These are phyloP conservation scores for Platerodrilus igneus DNA, from an alignment of 2,888 invertebrate species.

Conservation along the genomic window DNA sequence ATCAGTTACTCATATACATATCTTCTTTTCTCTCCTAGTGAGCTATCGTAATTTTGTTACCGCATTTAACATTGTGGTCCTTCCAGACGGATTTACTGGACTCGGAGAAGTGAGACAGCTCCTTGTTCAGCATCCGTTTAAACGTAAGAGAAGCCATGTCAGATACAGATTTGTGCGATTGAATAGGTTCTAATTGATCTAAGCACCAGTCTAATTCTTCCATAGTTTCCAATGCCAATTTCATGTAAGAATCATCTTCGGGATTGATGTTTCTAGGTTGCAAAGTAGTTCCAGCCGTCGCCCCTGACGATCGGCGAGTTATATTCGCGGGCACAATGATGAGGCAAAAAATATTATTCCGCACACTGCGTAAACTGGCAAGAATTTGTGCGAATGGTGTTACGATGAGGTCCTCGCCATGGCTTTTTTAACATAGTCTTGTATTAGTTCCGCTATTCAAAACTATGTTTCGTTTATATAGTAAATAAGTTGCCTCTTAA, in stretches of 20 bases:
- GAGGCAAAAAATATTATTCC: slow-evolving; percentile 95
- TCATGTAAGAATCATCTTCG: slow-evolving; percentile 88
- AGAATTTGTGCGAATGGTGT: slow-evolving; percentile 99
- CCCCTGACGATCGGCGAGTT: slow-evolving; percentile 74
- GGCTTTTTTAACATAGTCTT: no score
- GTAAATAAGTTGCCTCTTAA: no score
- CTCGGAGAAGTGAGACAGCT: no score
- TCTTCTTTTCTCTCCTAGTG: no score
- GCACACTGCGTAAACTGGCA: slow-evolving; percentile 96
- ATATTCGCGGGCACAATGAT: slow-evolving; percentile 86
- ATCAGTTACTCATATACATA: no score
- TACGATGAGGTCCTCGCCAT: slow-evolving; percentile 99
- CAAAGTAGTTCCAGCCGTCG: slow-evolving; percentile 65
- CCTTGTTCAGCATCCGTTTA: no score
- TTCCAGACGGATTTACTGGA: no score
- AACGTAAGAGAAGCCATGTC: slow-evolving; percentile 99
- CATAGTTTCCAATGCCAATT: slow-evolving; percentile 92
- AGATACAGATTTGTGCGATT: slow-evolving; percentile 97
- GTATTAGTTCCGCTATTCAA: no score
- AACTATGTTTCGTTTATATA: no score
- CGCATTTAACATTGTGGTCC: no score
- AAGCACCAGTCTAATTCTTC: slow-evolving; percentile 99
- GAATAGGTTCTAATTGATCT: slow-evolving; percentile 98
- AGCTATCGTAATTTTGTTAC: no score
- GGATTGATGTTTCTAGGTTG: slow-evolving; percentile 69